Conservation (phyloP, 1,140 invertebrate species). For the Bicyclus anynana region DNA sequence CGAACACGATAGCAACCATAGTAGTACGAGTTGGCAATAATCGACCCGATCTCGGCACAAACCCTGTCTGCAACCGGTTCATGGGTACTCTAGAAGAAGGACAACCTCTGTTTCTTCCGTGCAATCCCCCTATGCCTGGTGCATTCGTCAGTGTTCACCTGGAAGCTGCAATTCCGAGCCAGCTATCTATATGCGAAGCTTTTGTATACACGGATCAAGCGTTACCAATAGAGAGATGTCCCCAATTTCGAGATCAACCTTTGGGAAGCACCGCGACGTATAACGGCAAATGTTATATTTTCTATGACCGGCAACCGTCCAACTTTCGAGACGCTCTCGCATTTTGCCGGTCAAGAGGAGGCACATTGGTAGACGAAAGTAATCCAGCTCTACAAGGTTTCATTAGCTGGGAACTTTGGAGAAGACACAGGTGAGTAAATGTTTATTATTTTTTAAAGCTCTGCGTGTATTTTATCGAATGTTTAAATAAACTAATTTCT, state of each 20-base stretch:
- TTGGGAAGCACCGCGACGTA: constrained; percentile 95
- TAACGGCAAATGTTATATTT: constrained; percentile 97
- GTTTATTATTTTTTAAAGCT: not conserved
- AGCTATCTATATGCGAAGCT: constrained; percentile 95
- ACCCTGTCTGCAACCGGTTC: constrained; percentile 95
- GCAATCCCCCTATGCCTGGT: constrained; percentile 96
- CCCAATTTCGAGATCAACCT: constrained; percentile 94
- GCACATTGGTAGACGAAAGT: constrained; percentile 93
- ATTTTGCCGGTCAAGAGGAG: constrained; percentile 88
- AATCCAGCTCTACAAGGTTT: constrained; percentile 96
- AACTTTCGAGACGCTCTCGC: constrained; percentile 88
- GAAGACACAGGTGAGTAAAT: constrained; percentile 84
- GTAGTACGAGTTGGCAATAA: constrained; percentile 96
- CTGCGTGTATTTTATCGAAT: not conserved
- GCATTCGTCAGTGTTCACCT: constrained; percentile 95
- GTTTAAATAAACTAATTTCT: no score
- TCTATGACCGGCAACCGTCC: constrained; percentile 92
- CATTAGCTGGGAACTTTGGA: constrained; percentile 96
- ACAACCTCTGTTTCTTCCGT: constrained; percentile 93
- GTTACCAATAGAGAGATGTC: constrained; percentile 94
- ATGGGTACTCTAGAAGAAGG: constrained; percentile 92
- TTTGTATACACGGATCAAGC: constrained; percentile 98
- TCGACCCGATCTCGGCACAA: constrained; percentile 93
- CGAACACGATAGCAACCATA: constrained; percentile 87
- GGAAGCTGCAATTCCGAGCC: constrained; percentile 83